Percentiles rank a stretch among this genome's conserved stretches.
Conservation (phyloP, 2,888 invertebrate genomes). For the Cybosia mesomella region DNA sequence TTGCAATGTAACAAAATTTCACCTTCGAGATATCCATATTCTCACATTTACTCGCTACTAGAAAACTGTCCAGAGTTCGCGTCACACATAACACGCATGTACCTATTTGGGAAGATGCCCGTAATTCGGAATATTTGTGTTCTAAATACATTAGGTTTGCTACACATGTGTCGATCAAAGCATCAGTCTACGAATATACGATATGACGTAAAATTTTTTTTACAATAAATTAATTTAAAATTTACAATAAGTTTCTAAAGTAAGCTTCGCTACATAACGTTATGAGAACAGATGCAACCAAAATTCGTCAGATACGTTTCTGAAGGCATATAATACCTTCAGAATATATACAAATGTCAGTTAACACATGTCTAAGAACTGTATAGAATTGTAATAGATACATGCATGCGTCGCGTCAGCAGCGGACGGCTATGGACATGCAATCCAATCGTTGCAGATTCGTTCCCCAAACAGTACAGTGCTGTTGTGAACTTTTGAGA, state of each 20-base stretch:
- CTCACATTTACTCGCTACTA: constrained; percentile 28
- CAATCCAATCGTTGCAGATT: neutral
- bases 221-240: too few relatives aligned
- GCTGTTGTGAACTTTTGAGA: neutral
- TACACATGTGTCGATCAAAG: constrained; percentile 48
- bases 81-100: constrained; percentile 28
- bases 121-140: constrained; percentile 43
- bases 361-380: neutral
- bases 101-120: constrained; percentile 48
- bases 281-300: constrained; percentile 43
- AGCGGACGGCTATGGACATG: neutral
- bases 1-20: constrained; percentile 14
- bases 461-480: neutral
- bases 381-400: neutral
- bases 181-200: constrained; percentile 46
- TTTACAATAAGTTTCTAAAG: constrained; percentile 52
- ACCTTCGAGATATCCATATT: constrained; percentile 22
- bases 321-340: constrained; percentile 1
- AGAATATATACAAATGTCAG: neutral
- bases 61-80: constrained; percentile 33
- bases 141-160: constrained; percentile 47
- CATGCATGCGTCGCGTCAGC: neutral
- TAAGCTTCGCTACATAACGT: constrained; percentile 42
- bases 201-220: constrained; percentile 46
- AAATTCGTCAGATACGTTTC: constrained; percentile 26